Evolutionary conservation across 2,888 invertebrate genomes (phyloP), one percentile per base, ranked within the genome.

Genomic region (Gymnocheta viridis): DNA sequence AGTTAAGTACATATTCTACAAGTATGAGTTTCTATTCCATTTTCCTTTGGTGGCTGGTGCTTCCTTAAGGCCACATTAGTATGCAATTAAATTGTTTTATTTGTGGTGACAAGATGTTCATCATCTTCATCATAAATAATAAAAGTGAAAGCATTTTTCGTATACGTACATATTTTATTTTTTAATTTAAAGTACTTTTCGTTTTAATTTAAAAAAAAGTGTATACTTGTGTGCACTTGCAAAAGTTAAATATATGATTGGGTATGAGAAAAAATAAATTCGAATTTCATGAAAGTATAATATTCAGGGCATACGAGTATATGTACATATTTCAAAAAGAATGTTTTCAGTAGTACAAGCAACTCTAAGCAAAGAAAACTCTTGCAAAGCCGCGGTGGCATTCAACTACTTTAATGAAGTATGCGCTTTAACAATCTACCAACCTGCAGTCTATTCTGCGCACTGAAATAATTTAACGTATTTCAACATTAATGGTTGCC

Each of bases 31-130:
- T 77, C 58, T 62, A 41, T 38, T 58, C 17, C 22, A n/a, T 14
- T 14, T 7, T 60, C 32, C 41, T 38, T 19, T 32, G 69, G 41
- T 49, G 76, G 51, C 58, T 62, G 47, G 49, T 82, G 44, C 76
- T 72, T 62, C 82, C 85, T 77, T 74, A 72, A 82, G 82, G 78
- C 78, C 82, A 70, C 82, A 85, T 82, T 81, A 83, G 81, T 82
- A 83, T 83, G 85, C 85, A 85, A 85, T 85, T 85, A 85, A 85
- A 85, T 81, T 69, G 82, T 84, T 84, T 81, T 81, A 84, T 84
- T 84, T 84, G 84, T 78, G 81, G 81, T 73, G 84, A 84, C 84
- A 84, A 84, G 60, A 81, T 69, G 54, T 72, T 62, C 22, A 24
- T 62, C 64, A 49, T 82, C 58, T 49, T 49, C 58, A 72, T 67